Percentiles rank a stretch among this genome's conserved stretches.
These are phyloP conservation scores for Acromyrmex charruanus DNA, from an alignment of 1,140 invertebrate genomes.

Conservation along the genomic window DNA sequence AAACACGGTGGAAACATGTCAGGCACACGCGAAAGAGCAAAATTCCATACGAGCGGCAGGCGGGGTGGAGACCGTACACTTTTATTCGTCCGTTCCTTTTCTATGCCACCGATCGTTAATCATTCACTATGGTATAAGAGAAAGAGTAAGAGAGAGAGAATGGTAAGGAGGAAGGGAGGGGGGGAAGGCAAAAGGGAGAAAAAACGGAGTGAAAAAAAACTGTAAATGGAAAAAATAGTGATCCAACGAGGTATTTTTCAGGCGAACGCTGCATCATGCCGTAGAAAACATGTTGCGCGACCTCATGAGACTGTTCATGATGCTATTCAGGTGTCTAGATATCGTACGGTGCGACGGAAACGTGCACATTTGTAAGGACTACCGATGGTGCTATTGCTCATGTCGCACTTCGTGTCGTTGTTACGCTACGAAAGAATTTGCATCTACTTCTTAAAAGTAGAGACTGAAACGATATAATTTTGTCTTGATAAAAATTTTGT, in stretches of 20 bases:
- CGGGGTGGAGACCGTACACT: conserved; percentile 62
- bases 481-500: not conserved
- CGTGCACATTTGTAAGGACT: conserved; percentile 64
- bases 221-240: conserved; percentile 73
- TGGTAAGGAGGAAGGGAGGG: not conserved
- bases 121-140: conserved; percentile 72
- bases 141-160: conserved; percentile 6
- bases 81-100: conserved; percentile 78
- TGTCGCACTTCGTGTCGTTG: not conserved
- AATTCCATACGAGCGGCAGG: conserved; percentile 71
- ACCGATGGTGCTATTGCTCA: not conserved
- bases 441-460: not conserved
- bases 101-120: conserved; percentile 80
- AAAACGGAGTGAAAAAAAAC: conserved; percentile 31
- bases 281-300: conserved; percentile 67
- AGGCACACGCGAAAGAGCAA: conserved; percentile 77
- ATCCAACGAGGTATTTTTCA: conserved; percentile 76
- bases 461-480: not conserved
- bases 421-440: conserved; percentile 17
- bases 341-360: conserved; percentile 35
- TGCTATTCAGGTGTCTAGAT: conserved; percentile 71
- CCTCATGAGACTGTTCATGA: conserved; percentile 69
- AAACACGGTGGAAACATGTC: conserved; percentile 83
- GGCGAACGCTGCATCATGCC: conserved; percentile 77
- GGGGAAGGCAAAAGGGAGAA: not conserved